Evolutionary conservation across 2,888 invertebrate species (phyloP).

Genomic region (Dryomyza anilis): DNA sequence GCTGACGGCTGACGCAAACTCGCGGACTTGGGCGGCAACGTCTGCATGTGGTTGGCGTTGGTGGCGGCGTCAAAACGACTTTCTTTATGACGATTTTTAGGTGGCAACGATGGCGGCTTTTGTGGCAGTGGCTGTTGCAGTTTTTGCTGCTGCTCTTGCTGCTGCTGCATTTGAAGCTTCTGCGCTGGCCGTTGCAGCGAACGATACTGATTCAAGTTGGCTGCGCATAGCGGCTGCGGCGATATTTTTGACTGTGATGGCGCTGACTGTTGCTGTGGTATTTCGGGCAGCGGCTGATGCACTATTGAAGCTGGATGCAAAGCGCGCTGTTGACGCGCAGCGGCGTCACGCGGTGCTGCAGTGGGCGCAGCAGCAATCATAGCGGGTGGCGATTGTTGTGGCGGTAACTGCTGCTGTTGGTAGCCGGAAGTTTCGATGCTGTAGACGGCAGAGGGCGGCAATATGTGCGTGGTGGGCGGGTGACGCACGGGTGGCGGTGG

Average conservation of each 20-base stretch:
- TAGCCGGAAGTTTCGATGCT: constrained; percentile 58
- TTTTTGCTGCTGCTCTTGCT: constrained; percentile 36
- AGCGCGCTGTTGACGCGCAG: constrained; percentile 39
- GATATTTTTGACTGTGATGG: constrained; percentile 56
- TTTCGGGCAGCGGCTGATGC: constrained; percentile 62
- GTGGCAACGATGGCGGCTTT: constrained; percentile 59
- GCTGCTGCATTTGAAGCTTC: constrained; percentile 48
- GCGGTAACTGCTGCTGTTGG: constrained; percentile 36
- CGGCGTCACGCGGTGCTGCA: constrained; percentile 28
- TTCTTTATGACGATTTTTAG: constrained; percentile 60
- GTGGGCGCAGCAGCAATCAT: constrained; percentile 32
- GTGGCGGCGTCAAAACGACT: constrained; percentile 36
- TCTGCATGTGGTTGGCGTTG: constrained; percentile 56
- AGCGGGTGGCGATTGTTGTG: constrained; percentile 36
- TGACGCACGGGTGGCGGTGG: constrained; percentile 42
- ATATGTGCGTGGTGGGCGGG: constrained; percentile 53
- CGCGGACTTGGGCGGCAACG: constrained; percentile 58
- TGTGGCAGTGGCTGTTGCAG: constrained; percentile 33
- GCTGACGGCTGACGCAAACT: constrained; percentile 51
- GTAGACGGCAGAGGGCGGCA: constrained; percentile 59
- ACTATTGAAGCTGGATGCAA: constrained; percentile 59
- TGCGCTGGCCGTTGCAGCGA: constrained; percentile 65
- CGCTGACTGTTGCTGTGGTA: constrained; percentile 50
- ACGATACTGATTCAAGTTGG: constrained; percentile 65
- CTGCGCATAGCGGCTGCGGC: constrained; percentile 60